Conservation (phyloP, 2,113 vertebrate species). For the Apodemus sylvaticus region DNA sequence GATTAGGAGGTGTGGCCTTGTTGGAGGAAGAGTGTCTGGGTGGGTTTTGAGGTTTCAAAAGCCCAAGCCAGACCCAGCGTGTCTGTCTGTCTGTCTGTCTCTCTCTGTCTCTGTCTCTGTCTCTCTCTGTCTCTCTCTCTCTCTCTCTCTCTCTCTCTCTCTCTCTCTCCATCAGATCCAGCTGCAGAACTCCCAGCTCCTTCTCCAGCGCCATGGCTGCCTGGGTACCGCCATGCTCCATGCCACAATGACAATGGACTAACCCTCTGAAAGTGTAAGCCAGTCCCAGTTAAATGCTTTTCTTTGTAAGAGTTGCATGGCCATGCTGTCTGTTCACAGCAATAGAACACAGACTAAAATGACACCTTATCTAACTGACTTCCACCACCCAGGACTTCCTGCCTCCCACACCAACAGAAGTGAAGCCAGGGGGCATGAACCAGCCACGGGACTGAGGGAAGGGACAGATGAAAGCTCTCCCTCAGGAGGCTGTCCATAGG, state of each 20-base stretch:
- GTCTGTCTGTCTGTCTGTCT: too few relatives aligned
- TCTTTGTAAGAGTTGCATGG: not conserved
- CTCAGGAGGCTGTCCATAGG: not conserved
- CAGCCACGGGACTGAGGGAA: accelerated
- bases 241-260: not conserved
- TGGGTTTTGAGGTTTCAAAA: not conserved
- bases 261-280: not conserved
- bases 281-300: not conserved
- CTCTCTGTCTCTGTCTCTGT: too few relatives aligned
- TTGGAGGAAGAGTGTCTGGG: not conserved
- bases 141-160: not conserved
- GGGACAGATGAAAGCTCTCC: not conserved
- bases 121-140: not conserved
- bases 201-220: not conserved
- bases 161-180: not conserved
- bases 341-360: not conserved
- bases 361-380: not conserved
- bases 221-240: not conserved
- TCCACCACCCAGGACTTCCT: not conserved
- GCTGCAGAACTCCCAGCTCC: not conserved
- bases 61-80: not conserved
- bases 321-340: not conserved
- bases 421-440: not conserved
- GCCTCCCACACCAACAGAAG: not conserved
- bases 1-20: not conserved